Evolutionary conservation across 2,113 vertebrate genomes (phyloP), one percentile per base, ranked within the genome.

Genomic region (Hypocryptadius cinnamomeus): DNA sequence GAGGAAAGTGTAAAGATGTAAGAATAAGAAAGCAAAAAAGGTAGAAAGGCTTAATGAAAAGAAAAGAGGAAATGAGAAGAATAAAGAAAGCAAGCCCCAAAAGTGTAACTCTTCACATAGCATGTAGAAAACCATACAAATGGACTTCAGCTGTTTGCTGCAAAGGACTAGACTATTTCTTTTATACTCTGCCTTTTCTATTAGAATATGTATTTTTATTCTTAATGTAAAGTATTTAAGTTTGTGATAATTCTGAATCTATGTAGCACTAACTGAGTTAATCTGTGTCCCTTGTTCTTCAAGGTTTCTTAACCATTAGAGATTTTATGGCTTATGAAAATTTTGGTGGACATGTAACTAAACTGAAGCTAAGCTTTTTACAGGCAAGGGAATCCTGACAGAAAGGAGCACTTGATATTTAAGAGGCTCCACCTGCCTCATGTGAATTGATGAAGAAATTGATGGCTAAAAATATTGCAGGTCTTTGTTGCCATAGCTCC

Each of bases 291-390:
- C 13, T 83, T 57, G 28, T 45, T 87, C 56, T 95, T 69, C 48
- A 77, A 98, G 96, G 94, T 98, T 31, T 96, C 93, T 11, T 98
- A 98, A 64, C 85, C 95, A 79, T 68, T 97, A 61, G 97, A 18
- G 80, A 89, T 51, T 97, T 97, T 30, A 95, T 92, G 85, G 98
- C 95, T 47, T 97, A 98, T 85, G 97, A 99, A 96, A 98, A 98
- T 95, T 98, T 98, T 87, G 97, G 98, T 89, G 98, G 98, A n/a
- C 97, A 97, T 3, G 23, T 64, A 56, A 98, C 98, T 87, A 94
- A 56, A 91, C 78, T 98, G 90, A 92, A 98, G 79, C 89, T 98
- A 63, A 98, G 96, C 76, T 98, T 98, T 94, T 90, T 98, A 80
- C 98, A 98, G 96, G 98, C 99, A 98, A 84, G 42, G 17, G 27